Evolutionary conservation across 2,113 vertebrate species (phyloP).

Genomic region (Climacteris rufus): DNA sequence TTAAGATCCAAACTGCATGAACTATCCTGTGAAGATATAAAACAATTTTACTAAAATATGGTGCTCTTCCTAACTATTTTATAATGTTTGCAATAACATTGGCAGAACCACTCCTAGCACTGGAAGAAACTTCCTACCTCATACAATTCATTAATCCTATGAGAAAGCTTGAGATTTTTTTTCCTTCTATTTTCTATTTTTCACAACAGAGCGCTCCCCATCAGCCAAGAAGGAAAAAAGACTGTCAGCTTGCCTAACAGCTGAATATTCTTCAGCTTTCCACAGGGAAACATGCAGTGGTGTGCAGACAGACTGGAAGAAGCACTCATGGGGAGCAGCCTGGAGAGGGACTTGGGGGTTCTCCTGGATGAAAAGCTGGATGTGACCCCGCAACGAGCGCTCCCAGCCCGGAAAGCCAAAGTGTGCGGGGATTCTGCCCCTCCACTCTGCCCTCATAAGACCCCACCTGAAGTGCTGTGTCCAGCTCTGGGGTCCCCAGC

Average conservation of each 20-base stretch:
- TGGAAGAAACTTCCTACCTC: neutral
- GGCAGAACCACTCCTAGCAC: neutral
- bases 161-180: neutral
- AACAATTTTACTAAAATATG: neutral
- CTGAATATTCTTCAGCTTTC: neutral
- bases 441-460: neutral
- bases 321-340: neutral
- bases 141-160: neutral
- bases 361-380: neutral
- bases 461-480: neutral
- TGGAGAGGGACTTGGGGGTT: neutral
- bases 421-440: neutral
- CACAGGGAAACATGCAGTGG: neutral
- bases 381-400: accelerated
- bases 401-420: neutral
- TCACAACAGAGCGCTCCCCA: neutral
- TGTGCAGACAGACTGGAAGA: neutral
- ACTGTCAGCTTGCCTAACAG: neutral
- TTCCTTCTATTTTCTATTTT: neutral
- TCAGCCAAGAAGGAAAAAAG: neutral
- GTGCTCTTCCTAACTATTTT: neutral
- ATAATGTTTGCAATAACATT: neutral
- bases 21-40: neutral
- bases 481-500: neutral
- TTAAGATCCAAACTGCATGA: neutral